phyloP scores from a whole-genome alignment of 2,888 invertebrate species.

The Oscheius sp. region DNA sequence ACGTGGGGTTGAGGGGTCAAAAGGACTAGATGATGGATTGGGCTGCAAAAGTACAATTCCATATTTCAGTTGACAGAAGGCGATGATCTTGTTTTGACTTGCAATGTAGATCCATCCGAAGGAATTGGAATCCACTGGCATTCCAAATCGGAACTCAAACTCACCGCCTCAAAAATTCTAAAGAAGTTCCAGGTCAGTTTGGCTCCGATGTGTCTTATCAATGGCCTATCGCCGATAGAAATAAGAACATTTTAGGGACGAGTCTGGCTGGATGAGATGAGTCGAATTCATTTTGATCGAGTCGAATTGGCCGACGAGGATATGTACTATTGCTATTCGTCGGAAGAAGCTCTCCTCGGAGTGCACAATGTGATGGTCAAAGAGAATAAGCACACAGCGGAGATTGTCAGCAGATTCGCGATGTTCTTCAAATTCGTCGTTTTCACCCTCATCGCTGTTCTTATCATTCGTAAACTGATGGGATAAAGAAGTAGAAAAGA shows the following conservation, averaged over 20 bases:
- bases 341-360: slow-evolving; percentile 42
- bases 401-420: slow-evolving; percentile 36
- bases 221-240: neutral
- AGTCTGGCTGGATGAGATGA: slow-evolving; percentile 13
- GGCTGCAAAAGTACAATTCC: too few species aligned
- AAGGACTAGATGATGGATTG: neutral
- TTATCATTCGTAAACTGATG: slow-evolving; percentile 26
- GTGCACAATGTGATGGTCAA: slow-evolving; percentile 44
- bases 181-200: slow-evolving; percentile 22
- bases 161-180: slow-evolving; percentile 29
- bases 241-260: slow-evolving; percentile 13
- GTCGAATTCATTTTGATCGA: slow-evolving; percentile 12
- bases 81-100: slow-evolving; percentile 43
- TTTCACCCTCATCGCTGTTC: slow-evolving; percentile 41
- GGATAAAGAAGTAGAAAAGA: neutral
- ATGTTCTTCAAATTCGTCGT: slow-evolving; percentile 45
- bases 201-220: slow-evolving; percentile 6
- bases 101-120: slow-evolving; percentile 37
- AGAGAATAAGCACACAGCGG: slow-evolving; percentile 41
- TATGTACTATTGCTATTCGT: slow-evolving; percentile 39
- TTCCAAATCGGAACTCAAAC: slow-evolving; percentile 22
- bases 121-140: slow-evolving; percentile 48
- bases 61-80: slow-evolving; percentile 31
- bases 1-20: neutral
- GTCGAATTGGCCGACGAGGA: slow-evolving; percentile 10